These are phyloP conservation scores for Pristionchus arcanus DNA, from an alignment of 2,888 invertebrate genomes.

Conservation along the genomic window DNA sequence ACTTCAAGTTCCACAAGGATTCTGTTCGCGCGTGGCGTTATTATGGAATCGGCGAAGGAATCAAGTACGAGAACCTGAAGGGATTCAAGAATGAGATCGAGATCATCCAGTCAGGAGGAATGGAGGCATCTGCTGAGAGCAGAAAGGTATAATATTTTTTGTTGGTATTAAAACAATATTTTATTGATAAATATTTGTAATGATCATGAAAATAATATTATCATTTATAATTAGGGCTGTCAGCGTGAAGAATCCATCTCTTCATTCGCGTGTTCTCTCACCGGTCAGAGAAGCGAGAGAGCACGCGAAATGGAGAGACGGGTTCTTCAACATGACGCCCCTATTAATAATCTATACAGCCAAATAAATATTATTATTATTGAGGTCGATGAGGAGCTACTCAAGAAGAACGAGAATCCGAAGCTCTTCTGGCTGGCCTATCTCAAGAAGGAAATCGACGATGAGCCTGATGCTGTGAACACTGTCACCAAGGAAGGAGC, in stretches of 20 bases:
- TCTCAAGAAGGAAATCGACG: not conserved
- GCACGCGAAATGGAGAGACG: no score
- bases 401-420: not conserved
- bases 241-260: no score
- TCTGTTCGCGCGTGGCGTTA: not conserved
- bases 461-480: not conserved
- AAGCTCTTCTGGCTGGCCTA: not conserved
- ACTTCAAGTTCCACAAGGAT: not conserved
- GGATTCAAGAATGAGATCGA: not conserved
- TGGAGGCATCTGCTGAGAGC: not conserved
- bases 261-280: no score
- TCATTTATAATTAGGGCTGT: no score
- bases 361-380: no score
- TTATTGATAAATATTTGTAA: no score
- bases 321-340: no score
- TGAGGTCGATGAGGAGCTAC: not conserved
- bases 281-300: no score
- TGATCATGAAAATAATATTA: no score
- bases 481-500: not conserved
- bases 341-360: no score
- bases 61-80: constrained; percentile 10
- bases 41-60: not conserved
- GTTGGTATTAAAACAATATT: no score
- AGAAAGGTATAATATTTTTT: no score
- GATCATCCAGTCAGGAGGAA: not conserved